phyloP scores from a whole-genome alignment of 2,888 invertebrate genomes.

The Eretmocerus hayati region DNA sequence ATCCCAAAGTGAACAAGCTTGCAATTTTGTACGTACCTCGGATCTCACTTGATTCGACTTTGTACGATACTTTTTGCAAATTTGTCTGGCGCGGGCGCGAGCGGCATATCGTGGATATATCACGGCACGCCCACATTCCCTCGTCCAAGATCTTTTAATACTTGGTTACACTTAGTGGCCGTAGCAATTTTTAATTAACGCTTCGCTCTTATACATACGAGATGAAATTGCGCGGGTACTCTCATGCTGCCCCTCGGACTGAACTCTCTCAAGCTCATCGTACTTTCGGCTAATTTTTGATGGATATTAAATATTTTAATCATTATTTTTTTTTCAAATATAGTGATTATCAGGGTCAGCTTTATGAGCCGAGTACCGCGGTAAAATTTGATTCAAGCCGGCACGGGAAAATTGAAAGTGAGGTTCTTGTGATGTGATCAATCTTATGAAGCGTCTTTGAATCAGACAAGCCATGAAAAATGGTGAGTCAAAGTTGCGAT shows the following conservation, averaged over 20 bases:
- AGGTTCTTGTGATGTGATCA: too few relatives aligned
- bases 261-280: not conserved
- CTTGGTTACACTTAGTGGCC: slow-evolving; percentile 15
- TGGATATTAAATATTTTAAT: not conserved
- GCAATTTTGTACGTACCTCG: too few relatives aligned
- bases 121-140: slow-evolving; percentile 13
- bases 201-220: slow-evolving; percentile 3
- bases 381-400: too few relatives aligned
- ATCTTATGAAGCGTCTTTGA: too few relatives aligned
- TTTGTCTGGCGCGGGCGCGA: too few relatives aligned
- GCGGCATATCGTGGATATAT: slow-evolving; percentile 6
- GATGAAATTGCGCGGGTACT: not conserved
- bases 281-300: not conserved
- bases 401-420: too few relatives aligned
- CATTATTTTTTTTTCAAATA: not conserved
- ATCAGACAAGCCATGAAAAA: too few relatives aligned
- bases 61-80: slow-evolving; percentile 8
- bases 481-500: too few relatives aligned
- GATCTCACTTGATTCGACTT: too few relatives aligned
- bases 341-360: too few relatives aligned
- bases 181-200: slow-evolving; percentile 19
- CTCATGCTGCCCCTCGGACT: not conserved
- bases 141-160: slow-evolving; percentile 5
- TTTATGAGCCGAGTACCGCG: too few relatives aligned
- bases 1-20: too few relatives aligned